phyloP scores from a whole-genome alignment of 53 echinoderm and acorn worm genomes.

The Paelopatides confundens region DNA sequence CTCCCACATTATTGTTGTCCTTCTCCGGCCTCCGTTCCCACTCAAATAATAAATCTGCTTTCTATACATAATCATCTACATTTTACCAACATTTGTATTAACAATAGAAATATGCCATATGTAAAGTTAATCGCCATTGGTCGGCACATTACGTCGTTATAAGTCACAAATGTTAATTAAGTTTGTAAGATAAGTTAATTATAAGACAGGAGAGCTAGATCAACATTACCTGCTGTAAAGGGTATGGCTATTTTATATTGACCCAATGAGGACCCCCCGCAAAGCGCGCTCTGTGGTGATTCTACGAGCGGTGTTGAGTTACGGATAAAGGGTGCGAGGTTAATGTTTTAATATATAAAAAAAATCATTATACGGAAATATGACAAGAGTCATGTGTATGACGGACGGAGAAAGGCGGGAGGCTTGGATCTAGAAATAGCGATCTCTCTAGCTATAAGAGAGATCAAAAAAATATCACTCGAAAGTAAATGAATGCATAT shows the following conservation, averaged over 20 bases:
- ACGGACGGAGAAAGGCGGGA: neutral
- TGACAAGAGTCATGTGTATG: neutral
- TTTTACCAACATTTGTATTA: too few relatives aligned
- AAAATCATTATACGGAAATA: neutral
- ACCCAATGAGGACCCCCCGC: neutral
- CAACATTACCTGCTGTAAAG: neutral
- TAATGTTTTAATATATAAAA: neutral
- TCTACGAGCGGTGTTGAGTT: neutral
- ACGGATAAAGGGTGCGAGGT: neutral
- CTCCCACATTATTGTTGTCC: too few relatives aligned
- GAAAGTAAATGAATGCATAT: neutral
- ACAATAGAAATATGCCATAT: too few relatives aligned
- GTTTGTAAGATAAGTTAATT: constrained; percentile 25
- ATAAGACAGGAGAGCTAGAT: neutral
- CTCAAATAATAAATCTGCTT: too few relatives aligned
- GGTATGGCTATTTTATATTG: neutral
- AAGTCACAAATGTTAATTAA: constrained; percentile 7
- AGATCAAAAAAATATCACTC: neutral
- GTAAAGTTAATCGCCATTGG: too few relatives aligned
- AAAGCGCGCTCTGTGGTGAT: neutral
- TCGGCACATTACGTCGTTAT: neutral
- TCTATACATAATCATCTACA: too few relatives aligned
- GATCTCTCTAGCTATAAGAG: neutral
- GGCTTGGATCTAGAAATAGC: neutral
- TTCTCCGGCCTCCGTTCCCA: too few relatives aligned